Base-by-base conservation (phyloP, 2,797 vertebrate genomes). In the Galagoides demidoff region DNA sequence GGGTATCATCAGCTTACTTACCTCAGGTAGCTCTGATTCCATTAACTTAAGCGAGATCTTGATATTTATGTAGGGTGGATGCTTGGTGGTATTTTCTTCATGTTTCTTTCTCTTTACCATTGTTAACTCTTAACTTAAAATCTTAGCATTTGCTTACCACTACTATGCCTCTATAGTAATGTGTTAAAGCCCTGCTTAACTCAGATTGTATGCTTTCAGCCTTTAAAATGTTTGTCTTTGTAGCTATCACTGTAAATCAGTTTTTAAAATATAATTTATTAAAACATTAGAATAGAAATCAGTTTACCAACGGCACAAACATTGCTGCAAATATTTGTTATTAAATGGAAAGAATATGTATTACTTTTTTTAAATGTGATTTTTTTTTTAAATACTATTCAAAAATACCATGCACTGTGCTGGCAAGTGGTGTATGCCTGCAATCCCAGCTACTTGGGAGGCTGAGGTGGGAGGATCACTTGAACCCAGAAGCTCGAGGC, bases 121-220 rank as follows among this genome's bases (percentile, higher is more conserved):
- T 89, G 16, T 84, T 68, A 39, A 1, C 59, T 59, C 89, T 82
- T 94, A n/a, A 88, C 45, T 79, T 87, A 94, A 92, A 96, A 43
- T 61, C 34, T 94, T 49, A 55, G 13, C 73, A 55, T 85, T 95
- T 95, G 31, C 81, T 89, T 87, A 82, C 71, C 37, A 55, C 83
- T 91, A 25, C 20, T 86, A 2, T 85, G 19, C 49, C 73, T 90
- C 1, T 59, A 12, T 59, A 89, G n/a, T 79, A 66, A 66, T 85
- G 66, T 92, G 92, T 90, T 87, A 91, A 94, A 90, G 22, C 34
- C 16, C 9, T 85, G 10, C 89, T 95, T 97, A 94, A 52, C 94
- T 94, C 78, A 95, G 43, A 79, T 90, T 88, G 61, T 94, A 39
- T 96, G 70, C 73, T 95, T 92, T 95, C 27, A 34, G 39, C 71